phyloP scores from a whole-genome alignment of 2,113 vertebrate genomes.

The Gasterosteus aculeatus region DNA sequence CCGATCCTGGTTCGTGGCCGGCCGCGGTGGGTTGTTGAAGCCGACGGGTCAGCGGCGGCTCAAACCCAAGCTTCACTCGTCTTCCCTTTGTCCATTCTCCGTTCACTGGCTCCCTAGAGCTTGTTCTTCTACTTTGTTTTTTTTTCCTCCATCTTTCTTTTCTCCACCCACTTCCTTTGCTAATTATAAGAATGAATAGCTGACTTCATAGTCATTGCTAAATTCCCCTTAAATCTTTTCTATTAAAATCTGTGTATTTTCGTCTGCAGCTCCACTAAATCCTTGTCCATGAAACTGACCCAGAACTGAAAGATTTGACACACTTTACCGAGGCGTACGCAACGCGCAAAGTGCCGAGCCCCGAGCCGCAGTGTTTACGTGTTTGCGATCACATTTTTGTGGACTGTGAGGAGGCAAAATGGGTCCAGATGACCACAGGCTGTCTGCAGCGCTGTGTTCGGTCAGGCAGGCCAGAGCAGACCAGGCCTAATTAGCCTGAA shows the following conservation, averaged over 20 bases:
- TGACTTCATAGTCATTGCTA: constrained; percentile 19
- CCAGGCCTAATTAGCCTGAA: constrained; percentile 62
- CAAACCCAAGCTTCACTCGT: constrained; percentile 33
- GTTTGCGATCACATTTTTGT: constrained; percentile 46
- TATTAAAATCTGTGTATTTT: constrained; percentile 22
- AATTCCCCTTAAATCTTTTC: constrained; percentile 12
- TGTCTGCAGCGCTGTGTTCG: constrained; percentile 54
- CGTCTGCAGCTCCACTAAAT: constrained; percentile 22
- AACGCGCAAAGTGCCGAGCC: constrained; percentile 9
- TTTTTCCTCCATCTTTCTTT: constrained; percentile 3
- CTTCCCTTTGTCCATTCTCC: constrained; percentile 8
- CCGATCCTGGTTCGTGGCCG: constrained; percentile 36
- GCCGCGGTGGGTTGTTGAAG: constrained; percentile 36
- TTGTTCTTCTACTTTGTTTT: constrained; percentile 8
- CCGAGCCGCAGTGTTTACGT: constrained; percentile 28
- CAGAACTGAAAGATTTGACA: constrained; percentile 20
- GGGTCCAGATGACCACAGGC: constrained; percentile 55
- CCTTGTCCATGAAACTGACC: constrained; percentile 20
- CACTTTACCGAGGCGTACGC: constrained; percentile 18
- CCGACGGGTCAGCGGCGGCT: constrained; percentile 41
- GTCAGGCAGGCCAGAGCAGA: constrained; percentile 56
- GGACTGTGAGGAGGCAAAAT: constrained; percentile 47
- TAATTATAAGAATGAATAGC: constrained; percentile 44
- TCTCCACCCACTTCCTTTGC: constrained; percentile 25
- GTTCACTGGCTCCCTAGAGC: not conserved